phyloP scores from a whole-genome alignment of 2,797 vertebrate species.

The Acipenser ruthenus region DNA sequence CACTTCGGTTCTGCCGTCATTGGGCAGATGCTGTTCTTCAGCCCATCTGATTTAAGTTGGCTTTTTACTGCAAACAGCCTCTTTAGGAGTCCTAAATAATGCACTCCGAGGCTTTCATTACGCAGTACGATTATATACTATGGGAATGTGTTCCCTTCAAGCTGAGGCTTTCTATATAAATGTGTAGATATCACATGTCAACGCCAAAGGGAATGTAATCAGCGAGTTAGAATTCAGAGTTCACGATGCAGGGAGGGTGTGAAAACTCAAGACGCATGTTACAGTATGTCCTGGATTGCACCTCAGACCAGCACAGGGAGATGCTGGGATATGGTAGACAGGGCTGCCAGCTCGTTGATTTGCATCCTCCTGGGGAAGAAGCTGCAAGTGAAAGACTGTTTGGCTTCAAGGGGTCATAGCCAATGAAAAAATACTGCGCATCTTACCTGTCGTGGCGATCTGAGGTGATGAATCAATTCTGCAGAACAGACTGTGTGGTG shows the following conservation, averaged over 20 bases:
- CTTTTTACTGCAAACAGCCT: slow-evolving; percentile 12
- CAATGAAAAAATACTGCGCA: no score
- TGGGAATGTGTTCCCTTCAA: neutral
- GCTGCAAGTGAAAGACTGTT: no score
- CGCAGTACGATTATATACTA: slow-evolving; percentile 4
- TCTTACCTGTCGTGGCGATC: no score
- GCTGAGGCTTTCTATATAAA: neutral
- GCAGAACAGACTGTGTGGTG: no score
- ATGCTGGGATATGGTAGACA: no score
- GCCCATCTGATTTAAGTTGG: slow-evolving; percentile 4
- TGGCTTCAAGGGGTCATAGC: no score
- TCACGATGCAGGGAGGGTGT: neutral
- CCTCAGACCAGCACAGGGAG: no score
- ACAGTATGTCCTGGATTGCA: neutral
- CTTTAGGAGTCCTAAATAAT: slow-evolving; percentile 19
- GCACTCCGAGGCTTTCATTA: slow-evolving; percentile 8
- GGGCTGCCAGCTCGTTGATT: no score
- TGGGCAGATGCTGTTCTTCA: slow-evolving; percentile 6
- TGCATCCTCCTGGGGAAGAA: no score
- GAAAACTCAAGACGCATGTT: neutral
- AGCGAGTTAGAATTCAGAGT: neutral
- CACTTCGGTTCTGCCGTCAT: neutral
- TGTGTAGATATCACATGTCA: neutral
- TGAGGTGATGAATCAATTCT: no score
- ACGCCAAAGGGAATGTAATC: neutral